Evolutionary conservation across 1,140 invertebrate species (phyloP).

Genomic region (Saccostrea glomerata): DNA sequence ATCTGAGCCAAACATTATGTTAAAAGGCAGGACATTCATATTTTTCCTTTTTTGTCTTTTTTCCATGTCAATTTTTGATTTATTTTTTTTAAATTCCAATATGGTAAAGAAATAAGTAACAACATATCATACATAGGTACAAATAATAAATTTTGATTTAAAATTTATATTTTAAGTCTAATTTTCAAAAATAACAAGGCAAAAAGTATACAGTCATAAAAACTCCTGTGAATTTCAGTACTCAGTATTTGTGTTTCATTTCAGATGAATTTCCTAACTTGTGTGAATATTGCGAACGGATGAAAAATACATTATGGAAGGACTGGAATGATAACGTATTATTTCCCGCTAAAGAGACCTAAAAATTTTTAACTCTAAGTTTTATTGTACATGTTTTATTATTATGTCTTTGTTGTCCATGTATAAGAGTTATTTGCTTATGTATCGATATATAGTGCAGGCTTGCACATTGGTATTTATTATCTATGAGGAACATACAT

Average conservation of each 20-base stretch:
- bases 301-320: constrained; percentile 45
- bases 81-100: not conserved
- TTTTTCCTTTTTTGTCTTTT: too few relatives aligned
- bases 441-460: too few relatives aligned
- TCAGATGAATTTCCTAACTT: constrained; percentile 42
- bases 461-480: too few relatives aligned
- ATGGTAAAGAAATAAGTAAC: too few relatives aligned
- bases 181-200: too few relatives aligned
- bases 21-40: constrained; percentile 20
- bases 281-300: constrained; percentile 40
- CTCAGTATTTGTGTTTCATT: not conserved
- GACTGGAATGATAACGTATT: constrained; percentile 23
- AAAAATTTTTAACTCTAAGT: not conserved
- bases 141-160: not conserved
- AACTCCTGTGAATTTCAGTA: not conserved
- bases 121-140: not conserved
- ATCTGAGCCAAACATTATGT: not conserved
- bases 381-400: not conserved
- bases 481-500: too few relatives aligned
- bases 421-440: too few relatives aligned
- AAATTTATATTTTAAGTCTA: too few relatives aligned
- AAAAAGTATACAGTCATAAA: not conserved
- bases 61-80: not conserved
- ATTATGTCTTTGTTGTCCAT: too few relatives aligned
- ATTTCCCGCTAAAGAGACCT: not conserved